A percentile compares a stretch with the other conserved stretches of the same genome.
phyloP scores from a whole-genome alignment of 64 coral and sea anemone species.

The Stylophora pistillata region DNA sequence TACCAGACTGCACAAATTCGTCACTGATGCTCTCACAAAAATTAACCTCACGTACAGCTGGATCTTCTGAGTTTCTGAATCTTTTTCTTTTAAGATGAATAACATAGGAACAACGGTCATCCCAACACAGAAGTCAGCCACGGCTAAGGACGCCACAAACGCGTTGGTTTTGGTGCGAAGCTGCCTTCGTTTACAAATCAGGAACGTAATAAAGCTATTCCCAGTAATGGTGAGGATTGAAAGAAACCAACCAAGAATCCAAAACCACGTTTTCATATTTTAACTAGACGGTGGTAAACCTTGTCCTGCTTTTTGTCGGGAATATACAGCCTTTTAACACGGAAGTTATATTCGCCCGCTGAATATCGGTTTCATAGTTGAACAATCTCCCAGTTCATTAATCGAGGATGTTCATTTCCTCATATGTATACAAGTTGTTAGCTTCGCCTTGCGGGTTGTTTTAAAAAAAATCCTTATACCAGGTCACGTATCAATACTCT shows the following conservation, averaged over 20 bases:
- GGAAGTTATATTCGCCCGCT: too few species aligned
- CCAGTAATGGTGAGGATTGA: neutral
- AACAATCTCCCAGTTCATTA: too few species aligned
- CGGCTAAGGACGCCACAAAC: neutral
- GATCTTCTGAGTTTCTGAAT: neutral
- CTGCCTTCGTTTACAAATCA: neutral
- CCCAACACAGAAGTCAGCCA: neutral
- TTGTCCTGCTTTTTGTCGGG: too few species aligned
- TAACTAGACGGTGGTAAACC: neutral
- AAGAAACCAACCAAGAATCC: neutral
- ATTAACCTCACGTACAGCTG: neutral
- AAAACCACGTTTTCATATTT: neutral
- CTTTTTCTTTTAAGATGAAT: neutral
- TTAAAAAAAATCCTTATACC: too few species aligned
- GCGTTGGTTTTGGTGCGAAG: constrained; percentile 5
- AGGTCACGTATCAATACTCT: too few species aligned
- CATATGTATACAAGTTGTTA: too few species aligned
- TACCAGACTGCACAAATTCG: neutral
- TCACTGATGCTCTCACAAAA: neutral
- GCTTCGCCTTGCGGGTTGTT: too few species aligned
- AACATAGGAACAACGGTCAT: neutral
- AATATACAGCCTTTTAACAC: too few species aligned
- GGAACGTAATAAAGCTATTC: neutral
- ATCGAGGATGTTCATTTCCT: too few species aligned
- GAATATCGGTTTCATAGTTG: too few species aligned